phyloP scores from a whole-genome alignment of 2,797 vertebrate species.

The Todus mexicanus region DNA sequence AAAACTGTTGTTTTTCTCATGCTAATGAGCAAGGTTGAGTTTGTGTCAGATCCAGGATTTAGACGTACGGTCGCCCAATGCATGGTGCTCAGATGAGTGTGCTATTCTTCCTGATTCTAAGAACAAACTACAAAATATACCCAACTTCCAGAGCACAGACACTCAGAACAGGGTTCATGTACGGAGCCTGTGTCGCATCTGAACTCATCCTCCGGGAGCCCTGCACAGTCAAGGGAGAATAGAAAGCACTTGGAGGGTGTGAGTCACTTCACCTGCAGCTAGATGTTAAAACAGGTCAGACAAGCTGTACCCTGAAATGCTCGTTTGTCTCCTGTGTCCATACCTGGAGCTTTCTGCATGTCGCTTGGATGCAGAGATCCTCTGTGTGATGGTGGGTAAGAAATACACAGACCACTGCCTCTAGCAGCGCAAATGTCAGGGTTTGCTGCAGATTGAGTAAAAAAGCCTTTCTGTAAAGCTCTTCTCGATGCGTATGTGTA shows the following conservation, averaged over 20 bases:
- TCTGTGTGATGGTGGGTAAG: neutral
- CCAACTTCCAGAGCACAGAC: neutral
- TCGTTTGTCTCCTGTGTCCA: neutral
- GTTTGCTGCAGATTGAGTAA: neutral
- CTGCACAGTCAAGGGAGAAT: neutral
- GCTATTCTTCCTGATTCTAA: neutral
- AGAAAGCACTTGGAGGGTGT: neutral
- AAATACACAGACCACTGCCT: neutral
- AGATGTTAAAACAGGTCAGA: conserved; percentile 18
- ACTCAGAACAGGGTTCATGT: neutral
- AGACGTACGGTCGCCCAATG: neutral
- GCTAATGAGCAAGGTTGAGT: neutral
- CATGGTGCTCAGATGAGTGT: fast-evolving
- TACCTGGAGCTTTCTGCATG: neutral
- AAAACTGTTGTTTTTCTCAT: neutral
- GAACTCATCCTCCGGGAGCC: neutral
- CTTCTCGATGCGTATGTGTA: neutral
- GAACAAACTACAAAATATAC: neutral
- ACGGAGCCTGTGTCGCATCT: neutral
- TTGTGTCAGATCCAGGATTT: neutral
- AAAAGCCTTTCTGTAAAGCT: neutral
- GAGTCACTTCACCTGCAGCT: conserved; percentile 53
- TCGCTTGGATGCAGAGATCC: neutral
- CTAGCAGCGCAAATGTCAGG: neutral
- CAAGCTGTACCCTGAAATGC: neutral